Conservation (phyloP, 2,113 vertebrate genomes). For the Maccullochella peelii region DNA sequence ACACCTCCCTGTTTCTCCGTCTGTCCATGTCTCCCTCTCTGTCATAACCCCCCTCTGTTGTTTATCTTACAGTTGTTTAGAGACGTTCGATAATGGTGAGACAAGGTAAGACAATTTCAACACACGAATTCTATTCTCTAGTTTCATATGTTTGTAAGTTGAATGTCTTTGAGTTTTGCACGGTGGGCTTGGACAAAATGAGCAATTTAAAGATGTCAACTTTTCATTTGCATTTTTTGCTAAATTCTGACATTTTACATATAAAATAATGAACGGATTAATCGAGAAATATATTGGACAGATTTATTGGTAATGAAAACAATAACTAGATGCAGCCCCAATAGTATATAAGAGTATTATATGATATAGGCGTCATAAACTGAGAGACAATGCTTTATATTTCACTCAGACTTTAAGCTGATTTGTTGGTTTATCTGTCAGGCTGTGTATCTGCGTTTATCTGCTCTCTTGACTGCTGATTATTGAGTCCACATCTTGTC, state of each 20-base stretch:
- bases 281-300: neutral
- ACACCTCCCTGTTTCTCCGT: neutral
- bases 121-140: neutral
- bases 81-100: slow-evolving; percentile 71
- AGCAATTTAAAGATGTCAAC: neutral
- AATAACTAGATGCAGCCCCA: neutral
- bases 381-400: neutral
- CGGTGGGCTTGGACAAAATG: neutral
- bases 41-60: slow-evolving; percentile 21
- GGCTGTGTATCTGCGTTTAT: slow-evolving; percentile 29
- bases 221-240: neutral
- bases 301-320: neutral
- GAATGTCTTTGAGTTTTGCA: neutral
- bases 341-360: neutral
- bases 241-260: neutral
- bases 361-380: neutral
- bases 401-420: slow-evolving; percentile 2
- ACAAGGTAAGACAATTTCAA: slow-evolving; percentile 63
- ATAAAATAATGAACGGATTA: neutral
- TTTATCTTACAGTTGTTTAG: slow-evolving; percentile 79
- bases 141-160: neutral
- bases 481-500: slow-evolving; percentile 40
- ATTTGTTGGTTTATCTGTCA: slow-evolving; percentile 11
- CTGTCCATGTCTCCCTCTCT: neutral
- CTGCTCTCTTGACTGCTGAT: slow-evolving; percentile 35